A percentile compares a stretch with the other conserved stretches of the same genome.
phyloP scores from a whole-genome alignment of 2,888 invertebrate species.

The Lepeophtheirus nordmannii region DNA sequence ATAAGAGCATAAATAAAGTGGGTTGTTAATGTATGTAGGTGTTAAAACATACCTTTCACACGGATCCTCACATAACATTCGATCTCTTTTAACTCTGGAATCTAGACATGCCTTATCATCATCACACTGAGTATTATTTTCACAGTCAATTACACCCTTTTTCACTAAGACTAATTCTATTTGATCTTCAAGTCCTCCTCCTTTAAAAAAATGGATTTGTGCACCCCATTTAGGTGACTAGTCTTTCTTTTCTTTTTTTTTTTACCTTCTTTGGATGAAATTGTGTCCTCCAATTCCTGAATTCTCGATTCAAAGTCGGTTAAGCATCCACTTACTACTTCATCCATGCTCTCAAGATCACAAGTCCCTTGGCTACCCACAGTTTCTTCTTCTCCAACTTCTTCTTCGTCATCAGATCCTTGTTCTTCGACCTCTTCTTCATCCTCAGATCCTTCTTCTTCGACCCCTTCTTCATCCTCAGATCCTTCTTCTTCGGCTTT shows the following conservation, averaged over 20 bases:
- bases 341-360: conserved; percentile 20
- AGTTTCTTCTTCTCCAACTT: conserved; percentile 9
- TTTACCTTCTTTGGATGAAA: conserved; percentile 11
- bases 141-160: conserved; percentile 24
- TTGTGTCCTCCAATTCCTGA: background rate
- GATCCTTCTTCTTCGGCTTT: background rate
- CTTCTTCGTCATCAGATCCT: background rate
- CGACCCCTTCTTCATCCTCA: background rate
- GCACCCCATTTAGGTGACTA: too few relatives aligned
- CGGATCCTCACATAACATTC: conserved; percentile 5
- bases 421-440: conserved; percentile 4
- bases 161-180: conserved; percentile 24
- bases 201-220: too few relatives aligned
- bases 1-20: background rate
- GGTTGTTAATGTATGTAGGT: background rate
- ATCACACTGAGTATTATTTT: conserved; percentile 23
- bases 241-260: too few relatives aligned
- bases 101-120: conserved; percentile 21
- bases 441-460: background rate
- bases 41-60: conserved; percentile 21
- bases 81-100: conserved; percentile 11
- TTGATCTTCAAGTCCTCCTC: conserved; percentile 22
- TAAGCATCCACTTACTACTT: conserved; percentile 12
- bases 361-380: background rate
- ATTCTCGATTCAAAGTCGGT: background rate